Base-by-base conservation (phyloP, 2,888 invertebrate species). In the Ophion ventricosus region DNA sequence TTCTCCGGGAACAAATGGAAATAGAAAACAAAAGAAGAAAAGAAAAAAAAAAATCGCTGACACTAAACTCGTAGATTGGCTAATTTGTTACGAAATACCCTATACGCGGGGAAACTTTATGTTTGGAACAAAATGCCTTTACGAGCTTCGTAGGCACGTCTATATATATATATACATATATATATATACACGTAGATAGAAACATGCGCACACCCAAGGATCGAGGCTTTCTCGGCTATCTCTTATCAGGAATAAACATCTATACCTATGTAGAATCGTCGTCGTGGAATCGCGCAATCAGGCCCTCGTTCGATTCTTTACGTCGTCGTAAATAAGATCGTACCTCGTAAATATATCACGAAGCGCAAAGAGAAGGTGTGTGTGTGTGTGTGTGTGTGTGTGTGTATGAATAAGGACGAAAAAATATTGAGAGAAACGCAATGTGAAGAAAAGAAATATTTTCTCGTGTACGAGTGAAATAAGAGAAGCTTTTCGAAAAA, bases 211-310 rank as follows among this genome's bases (percentile, higher is more conserved):
- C 20, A 26, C 67, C 23, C 49, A 80, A 64, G 23, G 23, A 56
- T 69, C 66, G 77, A 74, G 79, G 70, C 73, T 77, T 69, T 77
- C 81, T 57, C 40, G 49, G 82, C 87, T 86, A 61, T 82, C 86
- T 91, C 89, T 92, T 92, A 92, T 91, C 91, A 88, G 85, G 77
- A 89, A 90, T 91, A 90, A 91, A 90, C 88, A 90, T 43, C 11
- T 82, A 59, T 64, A 63, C 23, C 5, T 40, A 77, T 77, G 29
- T 40, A 40, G 54, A 35, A 35, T 89, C 85, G 87, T 87, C 82
- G 86, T 86, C 80, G 73, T 70, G 84, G 70, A 85, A 81, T 79
- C 84, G 84, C 83, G 87, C 89, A 90, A 90, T 91, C 89, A 87
- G 89, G 81, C 87, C 69, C 75, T 84, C 82, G 84, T 57, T 54